Conservation (phyloP, 2,113 vertebrate genomes). For the Siniperca knerii region DNA sequence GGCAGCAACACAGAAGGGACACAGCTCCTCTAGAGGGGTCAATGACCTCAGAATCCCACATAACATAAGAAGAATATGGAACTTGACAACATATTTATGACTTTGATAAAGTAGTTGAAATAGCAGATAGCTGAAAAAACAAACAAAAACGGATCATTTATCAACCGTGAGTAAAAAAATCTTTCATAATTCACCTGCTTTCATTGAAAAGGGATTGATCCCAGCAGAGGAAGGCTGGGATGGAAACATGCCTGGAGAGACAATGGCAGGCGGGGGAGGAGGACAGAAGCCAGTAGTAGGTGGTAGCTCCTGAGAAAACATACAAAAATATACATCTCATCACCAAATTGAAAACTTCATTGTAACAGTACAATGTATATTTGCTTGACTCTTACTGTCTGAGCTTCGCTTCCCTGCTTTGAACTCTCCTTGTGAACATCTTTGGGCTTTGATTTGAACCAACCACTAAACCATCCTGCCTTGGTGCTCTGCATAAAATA, state of each 20-base stretch:
- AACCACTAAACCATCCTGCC: conserved; percentile 91
- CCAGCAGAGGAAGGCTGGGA: conserved; percentile 49
- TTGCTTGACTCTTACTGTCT: conserved; percentile 41
- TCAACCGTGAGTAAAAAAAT: background rate
- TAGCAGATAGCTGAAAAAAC: background rate
- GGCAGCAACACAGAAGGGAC: background rate
- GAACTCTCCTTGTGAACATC: conserved; percentile 43
- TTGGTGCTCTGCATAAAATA: conserved; percentile 80
- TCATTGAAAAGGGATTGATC: conserved; percentile 70
- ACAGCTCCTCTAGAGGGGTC: background rate
- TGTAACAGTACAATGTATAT: background rate
- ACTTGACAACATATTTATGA: background rate
- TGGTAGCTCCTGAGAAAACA: conserved; percentile 65
- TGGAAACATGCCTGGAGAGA: conserved; percentile 25
- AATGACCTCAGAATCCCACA: background rate
- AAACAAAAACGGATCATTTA: no score
- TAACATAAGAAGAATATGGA: background rate
- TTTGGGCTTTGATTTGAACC: conserved; percentile 88
- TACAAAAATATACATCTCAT: conserved; percentile 17
- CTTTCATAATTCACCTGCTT: conserved; percentile 74
- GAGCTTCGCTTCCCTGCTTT: conserved; percentile 24
- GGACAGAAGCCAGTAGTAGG: background rate
- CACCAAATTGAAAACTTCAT: background rate
- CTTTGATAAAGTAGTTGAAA: background rate
- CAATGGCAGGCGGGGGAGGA: background rate